A percentile compares a stretch with the other conserved stretches of the same genome.
Conservation (phyloP, 2,888 invertebrate species). For the Oconnorella tubifera region DNA sequence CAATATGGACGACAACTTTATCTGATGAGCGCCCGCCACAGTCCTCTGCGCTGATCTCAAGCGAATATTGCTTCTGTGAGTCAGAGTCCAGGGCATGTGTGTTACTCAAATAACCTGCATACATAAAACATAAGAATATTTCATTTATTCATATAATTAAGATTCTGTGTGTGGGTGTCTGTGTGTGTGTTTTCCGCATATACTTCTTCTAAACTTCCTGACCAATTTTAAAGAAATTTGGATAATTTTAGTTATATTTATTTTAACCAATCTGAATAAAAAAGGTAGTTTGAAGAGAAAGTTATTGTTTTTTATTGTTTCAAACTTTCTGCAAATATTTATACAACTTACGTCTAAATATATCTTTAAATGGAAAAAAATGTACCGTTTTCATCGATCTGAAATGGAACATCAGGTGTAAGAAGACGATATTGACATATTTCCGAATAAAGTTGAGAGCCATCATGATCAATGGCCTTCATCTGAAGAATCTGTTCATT, state of each 20-base stretch:
- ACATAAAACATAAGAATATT: too few relatives aligned
- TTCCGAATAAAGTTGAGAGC: conserved; percentile 90
- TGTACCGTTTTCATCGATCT: conserved; percentile 81
- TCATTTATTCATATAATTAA: too few relatives aligned
- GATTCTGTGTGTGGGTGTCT: too few relatives aligned
- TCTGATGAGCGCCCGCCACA: conserved; percentile 91
- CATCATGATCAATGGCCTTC: conserved; percentile 87
- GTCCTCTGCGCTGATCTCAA: conserved; percentile 94
- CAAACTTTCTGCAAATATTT: too few relatives aligned
- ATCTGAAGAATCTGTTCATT: conserved; percentile 81
- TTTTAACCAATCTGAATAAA: too few relatives aligned
- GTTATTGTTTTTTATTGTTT: too few relatives aligned
- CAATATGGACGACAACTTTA: conserved; percentile 82
- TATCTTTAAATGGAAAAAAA: background rate
- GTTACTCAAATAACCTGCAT: conserved; percentile 74
- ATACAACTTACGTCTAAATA: too few relatives aligned
- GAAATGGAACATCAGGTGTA: conserved; percentile 83
- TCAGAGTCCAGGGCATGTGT: conserved; percentile 89
- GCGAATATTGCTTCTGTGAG: conserved; percentile 88
- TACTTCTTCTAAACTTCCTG: too few relatives aligned
- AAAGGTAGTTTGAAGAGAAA: too few relatives aligned
- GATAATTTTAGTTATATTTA: too few relatives aligned
- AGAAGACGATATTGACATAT: conserved; percentile 96
- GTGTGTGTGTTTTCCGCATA: too few relatives aligned
- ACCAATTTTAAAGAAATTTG: too few relatives aligned